phyloP scores from a whole-genome alignment of 2,888 invertebrate species.

The Athripsodes cinereus region DNA sequence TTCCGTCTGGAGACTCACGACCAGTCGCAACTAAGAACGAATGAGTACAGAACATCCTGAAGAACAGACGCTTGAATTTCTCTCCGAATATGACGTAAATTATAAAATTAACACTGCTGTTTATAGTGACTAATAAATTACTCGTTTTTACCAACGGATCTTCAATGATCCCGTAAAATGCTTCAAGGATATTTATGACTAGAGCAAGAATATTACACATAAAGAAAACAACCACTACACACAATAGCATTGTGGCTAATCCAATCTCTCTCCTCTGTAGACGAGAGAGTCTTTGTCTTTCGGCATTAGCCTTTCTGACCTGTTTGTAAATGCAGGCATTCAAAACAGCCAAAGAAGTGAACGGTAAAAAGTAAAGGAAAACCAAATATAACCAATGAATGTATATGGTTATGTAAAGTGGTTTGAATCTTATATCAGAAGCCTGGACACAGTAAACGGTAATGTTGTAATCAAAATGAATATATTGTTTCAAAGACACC shows the following conservation, averaged over 20 bases:
- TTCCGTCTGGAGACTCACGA: slow-evolving; percentile 61
- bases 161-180: slow-evolving; percentile 60
- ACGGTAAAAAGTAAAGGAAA: slow-evolving; percentile 91
- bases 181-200: slow-evolving; percentile 80
- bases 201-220: slow-evolving; percentile 85
- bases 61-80: slow-evolving; percentile 86
- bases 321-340: slow-evolving; percentile 88
- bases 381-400: slow-evolving; percentile 93
- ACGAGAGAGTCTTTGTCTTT: slow-evolving; percentile 83
- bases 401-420: slow-evolving; percentile 76
- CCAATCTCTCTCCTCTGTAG: slow-evolving; percentile 89
- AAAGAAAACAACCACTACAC: slow-evolving; percentile 91
- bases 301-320: slow-evolving; percentile 83
- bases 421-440: slow-evolving; percentile 62
- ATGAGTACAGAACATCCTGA: slow-evolving; percentile 69
- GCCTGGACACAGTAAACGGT: slow-evolving; percentile 66
- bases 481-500: slow-evolving; percentile 44
- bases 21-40: slow-evolving; percentile 47
- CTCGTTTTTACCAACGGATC: slow-evolving; percentile 73
- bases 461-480: slow-evolving; percentile 46
- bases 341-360: slow-evolving; percentile 78
- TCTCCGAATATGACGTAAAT: slow-evolving; percentile 98
- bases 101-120: slow-evolving; percentile 95
- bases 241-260: slow-evolving; percentile 89
- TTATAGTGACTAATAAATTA: slow-evolving; percentile 91